Evolutionary conservation across 2,113 vertebrate genomes (phyloP).

Genomic region (Platichthys stellatus): DNA sequence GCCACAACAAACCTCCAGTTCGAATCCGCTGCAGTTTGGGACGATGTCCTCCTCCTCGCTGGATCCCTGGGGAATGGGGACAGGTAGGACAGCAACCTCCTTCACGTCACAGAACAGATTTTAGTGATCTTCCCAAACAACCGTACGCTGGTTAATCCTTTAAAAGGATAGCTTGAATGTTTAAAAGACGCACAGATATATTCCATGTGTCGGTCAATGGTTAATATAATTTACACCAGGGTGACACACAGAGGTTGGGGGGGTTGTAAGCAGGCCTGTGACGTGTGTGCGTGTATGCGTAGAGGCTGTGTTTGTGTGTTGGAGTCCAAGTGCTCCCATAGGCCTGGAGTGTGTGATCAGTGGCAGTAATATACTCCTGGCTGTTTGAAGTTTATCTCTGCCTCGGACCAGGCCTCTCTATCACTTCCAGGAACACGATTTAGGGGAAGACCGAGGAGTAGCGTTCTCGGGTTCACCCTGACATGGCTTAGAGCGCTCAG

Average conservation of each 20-base stretch:
- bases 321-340: conserved; percentile 34
- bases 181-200: conserved; percentile 29
- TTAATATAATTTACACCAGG: conserved; percentile 70
- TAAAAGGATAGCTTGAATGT: conserved; percentile 25
- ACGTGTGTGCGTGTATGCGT: conserved; percentile 16
- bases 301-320: conserved; percentile 21
- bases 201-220: conserved; percentile 58
- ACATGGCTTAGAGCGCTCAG: conserved; percentile 50
- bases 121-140: background rate
- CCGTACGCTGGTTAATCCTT: conserved; percentile 20
- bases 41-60: conserved; percentile 94
- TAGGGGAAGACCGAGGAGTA: conserved; percentile 63
- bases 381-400: conserved; percentile 79
- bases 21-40: conserved; percentile 94
- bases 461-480: conserved; percentile 55
- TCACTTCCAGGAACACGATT: conserved; percentile 77
- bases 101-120: background rate
- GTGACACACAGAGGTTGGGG: conserved; percentile 66
- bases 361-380: conserved; percentile 51
- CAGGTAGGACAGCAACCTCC: conserved; percentile 83
- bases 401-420: conserved; percentile 53
- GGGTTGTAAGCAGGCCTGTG: conserved; percentile 76
- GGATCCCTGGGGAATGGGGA: conserved; percentile 98
- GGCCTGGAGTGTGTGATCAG: conserved; percentile 67
- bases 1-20: conserved; percentile 90